Base-by-base conservation (phyloP, 92 coral and sea anemone species). In the Heteractis magnifica region DNA sequence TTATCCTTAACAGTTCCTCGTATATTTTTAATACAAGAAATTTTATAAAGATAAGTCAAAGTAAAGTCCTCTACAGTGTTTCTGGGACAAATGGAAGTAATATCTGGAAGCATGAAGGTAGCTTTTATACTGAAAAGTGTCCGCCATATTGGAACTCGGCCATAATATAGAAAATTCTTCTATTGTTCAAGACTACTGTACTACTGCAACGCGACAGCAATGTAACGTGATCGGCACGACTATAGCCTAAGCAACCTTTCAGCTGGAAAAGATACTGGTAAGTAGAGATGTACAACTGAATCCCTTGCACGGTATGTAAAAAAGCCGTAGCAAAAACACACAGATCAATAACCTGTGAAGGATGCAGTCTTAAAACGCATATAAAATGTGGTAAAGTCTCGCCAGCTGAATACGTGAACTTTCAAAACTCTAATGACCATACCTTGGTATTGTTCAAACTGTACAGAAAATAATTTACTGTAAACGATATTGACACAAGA, bases 261-360 rank as follows among this genome's bases (percentile, higher is more conserved):
- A 65, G 15, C 73, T 65, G 73, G 73, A 65, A 6, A 65, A 65
- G 73, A 65, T 65, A 65, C 15, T 65, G 73, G 73, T 65, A 68
- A 12, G 73, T 4, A 7, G 73, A 12, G 73, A 68, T 68, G 64
- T 82, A 53, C 81, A 83, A 44, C 80, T 44, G 12, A 83, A 83
- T 70, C 74, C 86, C 81, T 10, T 83, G 86, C 56, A 79, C 86
- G 53, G 55, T 51, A 10, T 83, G 86, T 56, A 51, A 56, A 55
- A 58, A 75, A 83, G 80, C 81, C 8, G 81, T 83, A 48, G 86
- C 86, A 64, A 88, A 70, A 26, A 71, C 48, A 23, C 81, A 75
- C 53, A 83, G 86, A 55, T 49, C 76, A 14, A 60, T 75, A 20
- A 75, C 4, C n/a, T 83, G 86, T 76, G 10, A 55, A 55, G 59